A percentile compares a stretch with the other conserved stretches of the same genome.
phyloP scores from a whole-genome alignment of 2,113 vertebrate genomes.

The Abramis brama region DNA sequence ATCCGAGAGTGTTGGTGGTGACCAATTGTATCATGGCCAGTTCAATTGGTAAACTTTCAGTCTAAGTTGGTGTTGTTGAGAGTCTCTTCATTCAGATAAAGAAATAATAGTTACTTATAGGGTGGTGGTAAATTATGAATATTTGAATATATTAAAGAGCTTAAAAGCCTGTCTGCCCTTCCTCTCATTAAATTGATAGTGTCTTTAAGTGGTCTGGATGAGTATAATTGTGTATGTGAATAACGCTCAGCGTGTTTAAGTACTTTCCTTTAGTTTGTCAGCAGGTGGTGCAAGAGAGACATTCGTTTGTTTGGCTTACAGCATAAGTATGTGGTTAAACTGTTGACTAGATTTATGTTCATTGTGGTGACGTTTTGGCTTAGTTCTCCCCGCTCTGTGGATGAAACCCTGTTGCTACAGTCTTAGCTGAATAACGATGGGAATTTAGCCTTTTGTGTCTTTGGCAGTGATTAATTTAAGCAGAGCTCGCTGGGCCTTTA shows the following conservation, averaged over 20 bases:
- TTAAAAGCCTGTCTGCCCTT: background rate
- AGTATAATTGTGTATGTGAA: background rate
- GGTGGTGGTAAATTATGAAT: background rate
- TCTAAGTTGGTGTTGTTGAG: background rate
- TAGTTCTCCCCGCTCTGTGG: background rate
- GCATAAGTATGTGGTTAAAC: constrained; percentile 8
- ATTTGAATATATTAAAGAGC: background rate
- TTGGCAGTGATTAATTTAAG: background rate
- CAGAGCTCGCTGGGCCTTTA: background rate
- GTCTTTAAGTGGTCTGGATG: background rate
- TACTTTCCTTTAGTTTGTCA: constrained; percentile 2
- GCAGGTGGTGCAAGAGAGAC: constrained; percentile 39
- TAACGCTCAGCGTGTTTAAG: background rate
- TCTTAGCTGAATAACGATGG: background rate
- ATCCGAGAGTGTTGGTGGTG: background rate
- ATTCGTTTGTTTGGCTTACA: background rate
- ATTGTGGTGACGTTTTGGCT: constrained; percentile 6
- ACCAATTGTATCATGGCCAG: background rate
- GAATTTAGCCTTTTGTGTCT: constrained; percentile 2
- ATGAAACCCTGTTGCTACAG: background rate
- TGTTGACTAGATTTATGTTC: constrained; percentile 6
- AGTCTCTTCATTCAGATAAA: background rate
- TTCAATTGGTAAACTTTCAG: background rate
- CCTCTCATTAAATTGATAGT: background rate
- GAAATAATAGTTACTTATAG: background rate